A percentile compares a stretch with the other conserved stretches of the same genome.
These are phyloP conservation scores for Echinarachnius parma DNA, from an alignment of 53 echinoderm and acorn worm genomes.

Conservation along the genomic window DNA sequence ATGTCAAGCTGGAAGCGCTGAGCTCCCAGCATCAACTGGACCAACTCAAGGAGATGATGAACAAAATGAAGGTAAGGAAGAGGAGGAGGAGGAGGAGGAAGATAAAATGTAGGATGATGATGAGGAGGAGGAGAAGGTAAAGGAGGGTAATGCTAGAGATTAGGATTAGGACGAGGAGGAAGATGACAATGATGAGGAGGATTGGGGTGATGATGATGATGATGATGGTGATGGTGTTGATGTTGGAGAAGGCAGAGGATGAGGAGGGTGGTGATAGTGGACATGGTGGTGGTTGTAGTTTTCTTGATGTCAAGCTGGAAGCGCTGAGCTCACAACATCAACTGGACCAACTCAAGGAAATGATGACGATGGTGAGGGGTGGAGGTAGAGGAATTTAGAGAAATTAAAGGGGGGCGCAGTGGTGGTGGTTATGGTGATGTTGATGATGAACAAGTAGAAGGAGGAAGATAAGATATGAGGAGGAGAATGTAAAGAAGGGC, in stretches of 20 bases:
- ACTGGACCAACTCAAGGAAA: constrained; percentile 90
- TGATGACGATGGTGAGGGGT: constrained; percentile 95
- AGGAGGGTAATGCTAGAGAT: neutral
- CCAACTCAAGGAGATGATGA: constrained; percentile 90
- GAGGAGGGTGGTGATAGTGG: neutral
- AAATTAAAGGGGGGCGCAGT: neutral
- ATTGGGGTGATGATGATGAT: neutral
- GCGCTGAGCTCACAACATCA: constrained; percentile 93
- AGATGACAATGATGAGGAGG: neutral
- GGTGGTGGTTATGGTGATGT: neutral
- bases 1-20: constrained; percentile 89
- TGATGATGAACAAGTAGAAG: neutral
- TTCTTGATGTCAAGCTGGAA: constrained; percentile 93
- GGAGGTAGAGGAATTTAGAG: too few species aligned
- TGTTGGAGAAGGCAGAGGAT: neutral
- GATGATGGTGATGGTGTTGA: constrained; percentile 4
- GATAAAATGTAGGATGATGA: neutral
- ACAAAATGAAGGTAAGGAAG: constrained; percentile 84
- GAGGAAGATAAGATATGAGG: too few species aligned
- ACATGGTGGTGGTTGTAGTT: neutral
- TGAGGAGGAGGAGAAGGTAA: neutral
- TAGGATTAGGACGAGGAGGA: neutral
- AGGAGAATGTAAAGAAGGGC: too few species aligned
- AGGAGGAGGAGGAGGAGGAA: constrained; percentile 1
- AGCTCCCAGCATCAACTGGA: constrained; percentile 95